Conservation (phyloP, 2,797 vertebrate species). For the Apogon talboti region DNA sequence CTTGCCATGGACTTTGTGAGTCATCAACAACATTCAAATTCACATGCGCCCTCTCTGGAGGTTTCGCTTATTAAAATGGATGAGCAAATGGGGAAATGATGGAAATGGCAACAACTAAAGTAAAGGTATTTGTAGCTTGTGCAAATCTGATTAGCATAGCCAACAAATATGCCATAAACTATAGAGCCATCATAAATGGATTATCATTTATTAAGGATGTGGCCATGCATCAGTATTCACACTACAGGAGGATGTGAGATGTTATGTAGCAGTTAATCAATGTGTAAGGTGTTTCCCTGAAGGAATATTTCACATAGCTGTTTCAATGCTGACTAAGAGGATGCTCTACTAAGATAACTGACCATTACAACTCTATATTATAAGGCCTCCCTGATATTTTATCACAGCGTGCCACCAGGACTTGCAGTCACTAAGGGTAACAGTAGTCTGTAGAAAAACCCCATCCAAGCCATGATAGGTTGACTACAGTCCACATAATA, state of each 20-base stretch:
- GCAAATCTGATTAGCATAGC: conserved; percentile 14
- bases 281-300: not conserved
- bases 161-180: conserved; percentile 14
- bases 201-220: conserved; percentile 3
- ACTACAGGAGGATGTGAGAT: not conserved
- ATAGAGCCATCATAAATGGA: conserved; percentile 10
- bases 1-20: conserved; percentile 74
- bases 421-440: conserved; percentile 30
- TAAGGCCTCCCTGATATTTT: not conserved
- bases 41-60: conserved; percentile 57
- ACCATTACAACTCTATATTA: not conserved
- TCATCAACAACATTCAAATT: conserved; percentile 76
- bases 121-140: conserved; percentile 1
- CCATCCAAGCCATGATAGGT: conserved; percentile 21
- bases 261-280: conserved; percentile 24
- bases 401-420: conserved; percentile 25
- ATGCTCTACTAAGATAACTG: conserved; percentile 3
- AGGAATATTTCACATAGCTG: not conserved
- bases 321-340: not conserved
- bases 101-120: conserved; percentile 36
- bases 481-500: not conserved
- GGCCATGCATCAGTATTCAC: conserved; percentile 17
- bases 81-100: conserved; percentile 44
- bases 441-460: conserved; percentile 29
- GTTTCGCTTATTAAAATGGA: conserved; percentile 64